Percentiles rank a stretch among this genome's conserved stretches.
Conservation (phyloP, 1,140 invertebrate genomes). For the Schlechtendalia chinensis region DNA sequence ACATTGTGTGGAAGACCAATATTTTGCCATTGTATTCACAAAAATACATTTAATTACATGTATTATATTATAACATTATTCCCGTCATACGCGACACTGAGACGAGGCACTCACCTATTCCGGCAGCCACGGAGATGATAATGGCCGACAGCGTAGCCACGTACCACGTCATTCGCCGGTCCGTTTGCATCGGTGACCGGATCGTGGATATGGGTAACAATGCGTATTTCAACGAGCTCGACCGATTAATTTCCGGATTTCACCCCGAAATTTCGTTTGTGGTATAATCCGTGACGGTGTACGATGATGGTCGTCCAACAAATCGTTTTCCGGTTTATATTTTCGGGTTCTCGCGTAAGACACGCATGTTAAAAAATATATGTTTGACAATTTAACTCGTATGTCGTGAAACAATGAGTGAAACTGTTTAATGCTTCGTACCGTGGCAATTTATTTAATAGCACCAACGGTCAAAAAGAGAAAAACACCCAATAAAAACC, state of each 20-base stretch:
- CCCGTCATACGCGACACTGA: no score
- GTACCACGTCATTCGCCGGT: conserved; percentile 13
- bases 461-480: neutral
- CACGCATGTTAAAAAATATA: neutral
- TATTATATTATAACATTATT: no score
- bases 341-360: neutral
- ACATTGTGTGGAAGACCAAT: no score
- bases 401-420: neutral
- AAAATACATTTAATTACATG: no score
- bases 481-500: neutral
- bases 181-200: neutral
- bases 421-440: no score
- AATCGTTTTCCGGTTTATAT: neutral
- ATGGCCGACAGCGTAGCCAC: neutral
- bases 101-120: conserved; percentile 20
- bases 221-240: neutral
- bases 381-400: no score
- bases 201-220: no score
- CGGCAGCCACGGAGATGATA: conserved; percentile 23
- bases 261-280: neutral
- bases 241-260: no score
- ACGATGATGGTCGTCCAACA: neutral
- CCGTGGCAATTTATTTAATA: no score
- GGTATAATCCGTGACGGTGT: neutral
- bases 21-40: no score